Base-by-base conservation (phyloP, 2,113 vertebrate species). In the Myiozetetes cayanensis region DNA sequence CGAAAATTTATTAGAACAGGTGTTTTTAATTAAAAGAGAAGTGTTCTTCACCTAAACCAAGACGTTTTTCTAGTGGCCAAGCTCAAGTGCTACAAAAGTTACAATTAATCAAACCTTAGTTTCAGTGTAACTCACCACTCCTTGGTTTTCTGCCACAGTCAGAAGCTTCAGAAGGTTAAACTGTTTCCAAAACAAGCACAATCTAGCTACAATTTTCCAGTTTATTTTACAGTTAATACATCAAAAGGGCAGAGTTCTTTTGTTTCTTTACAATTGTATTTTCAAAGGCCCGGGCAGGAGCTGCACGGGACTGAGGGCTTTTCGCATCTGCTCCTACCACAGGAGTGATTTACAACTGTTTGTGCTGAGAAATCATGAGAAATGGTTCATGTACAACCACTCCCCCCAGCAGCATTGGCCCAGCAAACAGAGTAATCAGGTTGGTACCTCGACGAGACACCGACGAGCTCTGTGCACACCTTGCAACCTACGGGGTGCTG, bases 401-500 rank as follows among this genome's bases (percentile, higher is more conserved):
- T 24, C 80, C 61, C 61, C 27, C 11, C 33, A 31, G 65, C 35
- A 85, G 61, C 68, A n/a, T 1, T 16, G 33, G 50, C 39, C 50
- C 81, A 61, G 81, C 35, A 55, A 63, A 52, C 56, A 59, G 7
- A 81, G 35, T 8, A 27, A 24, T 1, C 35, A 17, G 25, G 19
- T 14, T 11, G 35, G 39, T 39, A n/a, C 44, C 87, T 78, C 10
- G 2, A 22, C 12, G 3, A 47, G 72, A 9, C 49, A 5, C 17
- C 4, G 1, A 10, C 2, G 9, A 47, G 75, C 75, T 50, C 49
- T 0, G 1, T 2, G 47, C 61, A 75, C 49, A 53, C 28, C 58
- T 28, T 10, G 4, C 2, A 2, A 23, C 39, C 31, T 5, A 49
- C 10, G 1, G 35, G 50, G 47, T 3, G 0, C 46, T 52, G 31